These are phyloP conservation scores for Pogonophryne albipinna DNA, from an alignment of 2,797 vertebrate species.

Conservation along the genomic window DNA sequence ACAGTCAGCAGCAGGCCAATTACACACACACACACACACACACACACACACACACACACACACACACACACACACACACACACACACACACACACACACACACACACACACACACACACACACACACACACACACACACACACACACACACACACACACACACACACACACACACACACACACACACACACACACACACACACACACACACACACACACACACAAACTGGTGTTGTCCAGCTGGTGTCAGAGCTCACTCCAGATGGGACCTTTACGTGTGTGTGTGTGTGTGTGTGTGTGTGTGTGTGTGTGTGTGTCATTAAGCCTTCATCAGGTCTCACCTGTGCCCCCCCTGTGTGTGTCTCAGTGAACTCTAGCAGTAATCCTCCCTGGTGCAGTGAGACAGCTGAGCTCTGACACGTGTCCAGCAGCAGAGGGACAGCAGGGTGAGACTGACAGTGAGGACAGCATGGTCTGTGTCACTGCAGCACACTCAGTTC, in stretches of 20 bases:
- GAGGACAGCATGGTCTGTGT: too few species aligned
- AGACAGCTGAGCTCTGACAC: slow-evolving; percentile 15
- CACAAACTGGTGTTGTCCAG: slow-evolving; percentile 8
- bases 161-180: background rate
- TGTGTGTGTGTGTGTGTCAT: slow-evolving; percentile 5
- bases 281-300: background rate
- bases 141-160: background rate
- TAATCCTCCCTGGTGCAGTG: slow-evolving; percentile 51
- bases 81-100: background rate
- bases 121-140: too few species aligned
- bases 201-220: too few species aligned
- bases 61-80: background rate
- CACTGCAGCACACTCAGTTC: too few species aligned
- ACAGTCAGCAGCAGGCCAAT: slow-evolving; percentile 9
- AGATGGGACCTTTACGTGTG: slow-evolving; percentile 37
- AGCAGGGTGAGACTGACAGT: too few species aligned
- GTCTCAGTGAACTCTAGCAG: slow-evolving; percentile 53
- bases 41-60: slow-evolving; percentile 4
- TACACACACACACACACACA: background rate
- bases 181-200: too few species aligned
- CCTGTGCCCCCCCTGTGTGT: slow-evolving; percentile 46
- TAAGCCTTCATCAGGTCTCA: slow-evolving; percentile 62
- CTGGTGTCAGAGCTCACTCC: slow-evolving; percentile 34
- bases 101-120: slow-evolving; percentile 8
- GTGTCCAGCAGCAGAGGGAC: too few species aligned